phyloP scores from a whole-genome alignment of 2,888 invertebrate species.

The Catocala fraxini region DNA sequence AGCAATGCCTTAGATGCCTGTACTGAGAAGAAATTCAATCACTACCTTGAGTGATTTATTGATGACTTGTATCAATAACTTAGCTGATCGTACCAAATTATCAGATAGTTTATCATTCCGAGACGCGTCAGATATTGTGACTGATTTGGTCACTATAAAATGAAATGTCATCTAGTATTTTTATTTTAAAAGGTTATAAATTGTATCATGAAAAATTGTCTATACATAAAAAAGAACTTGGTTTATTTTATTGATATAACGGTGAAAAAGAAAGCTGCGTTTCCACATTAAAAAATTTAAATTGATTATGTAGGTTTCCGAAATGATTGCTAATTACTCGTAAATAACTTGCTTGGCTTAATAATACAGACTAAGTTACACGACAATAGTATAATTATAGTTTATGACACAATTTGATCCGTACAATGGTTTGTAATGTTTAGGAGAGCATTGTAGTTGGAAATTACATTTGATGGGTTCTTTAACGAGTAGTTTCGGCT shows the following conservation, averaged over 20 bases:
- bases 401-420: conserved; percentile 14
- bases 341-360: conserved; percentile 1
- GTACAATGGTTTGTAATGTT: conserved; percentile 13
- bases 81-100: not conserved
- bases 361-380: conserved; percentile 15
- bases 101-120: not conserved
- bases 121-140: not conserved
- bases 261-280: no score
- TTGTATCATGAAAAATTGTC: no score
- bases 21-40: conserved; percentile 78
- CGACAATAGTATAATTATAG: conserved; percentile 14
- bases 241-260: no score
- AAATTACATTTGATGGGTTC: conserved; percentile 12
- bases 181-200: no score
- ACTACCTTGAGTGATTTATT: conserved; percentile 64
- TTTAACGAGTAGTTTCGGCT: conserved; percentile 1
- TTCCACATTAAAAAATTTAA: no score
- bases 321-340: no score
- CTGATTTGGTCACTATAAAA: no score
- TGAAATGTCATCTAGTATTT: no score
- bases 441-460: conserved; percentile 8
- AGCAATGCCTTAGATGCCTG: conserved; percentile 58
- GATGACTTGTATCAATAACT: conserved; percentile 46
- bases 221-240: no score
- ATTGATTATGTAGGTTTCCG: no score